phyloP scores from a whole-genome alignment of 2,797 vertebrate species.

The Oreonectes daqikongensis region DNA sequence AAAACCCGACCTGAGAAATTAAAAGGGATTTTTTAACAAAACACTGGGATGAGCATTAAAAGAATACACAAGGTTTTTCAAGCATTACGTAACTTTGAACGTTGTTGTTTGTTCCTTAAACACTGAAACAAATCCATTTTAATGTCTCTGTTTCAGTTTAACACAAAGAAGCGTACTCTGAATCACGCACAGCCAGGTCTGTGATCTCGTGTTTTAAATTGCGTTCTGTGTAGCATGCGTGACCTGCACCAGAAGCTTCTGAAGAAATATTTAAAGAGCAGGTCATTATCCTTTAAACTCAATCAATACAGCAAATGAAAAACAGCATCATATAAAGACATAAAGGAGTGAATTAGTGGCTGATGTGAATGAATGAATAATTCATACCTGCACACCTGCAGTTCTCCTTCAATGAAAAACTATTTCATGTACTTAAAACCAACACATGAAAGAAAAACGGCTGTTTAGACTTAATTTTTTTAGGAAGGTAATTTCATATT shows the following conservation, averaged over 20 bases:
- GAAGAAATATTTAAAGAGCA: slow-evolving; percentile 23
- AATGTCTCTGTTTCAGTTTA: not conserved
- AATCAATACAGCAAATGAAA: slow-evolving; percentile 20
- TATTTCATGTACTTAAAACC: not conserved
- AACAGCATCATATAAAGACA: not conserved
- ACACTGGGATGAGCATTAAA: too few species aligned
- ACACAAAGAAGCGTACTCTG: not conserved
- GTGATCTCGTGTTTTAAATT: not conserved
- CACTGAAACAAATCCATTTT: too few species aligned
- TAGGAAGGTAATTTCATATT: not conserved
- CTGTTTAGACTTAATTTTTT: not conserved
- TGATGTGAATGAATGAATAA: slow-evolving; percentile 8
- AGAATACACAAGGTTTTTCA: too few species aligned
- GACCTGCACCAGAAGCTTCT: not conserved
- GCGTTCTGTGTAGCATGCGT: not conserved
- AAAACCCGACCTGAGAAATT: not conserved
- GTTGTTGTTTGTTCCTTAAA: too few species aligned
- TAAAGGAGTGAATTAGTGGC: slow-evolving; percentile 1
- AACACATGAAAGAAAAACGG: not conserved
- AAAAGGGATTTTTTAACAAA: not conserved
- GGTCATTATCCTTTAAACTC: not conserved
- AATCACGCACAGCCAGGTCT: not conserved
- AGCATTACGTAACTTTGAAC: too few species aligned
- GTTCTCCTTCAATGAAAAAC: slow-evolving; percentile 14
- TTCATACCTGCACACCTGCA: slow-evolving; percentile 14